These are phyloP conservation scores for Trigoniulus corallinus DNA, from an alignment of 1,140 invertebrate species.

Conservation along the genomic window DNA sequence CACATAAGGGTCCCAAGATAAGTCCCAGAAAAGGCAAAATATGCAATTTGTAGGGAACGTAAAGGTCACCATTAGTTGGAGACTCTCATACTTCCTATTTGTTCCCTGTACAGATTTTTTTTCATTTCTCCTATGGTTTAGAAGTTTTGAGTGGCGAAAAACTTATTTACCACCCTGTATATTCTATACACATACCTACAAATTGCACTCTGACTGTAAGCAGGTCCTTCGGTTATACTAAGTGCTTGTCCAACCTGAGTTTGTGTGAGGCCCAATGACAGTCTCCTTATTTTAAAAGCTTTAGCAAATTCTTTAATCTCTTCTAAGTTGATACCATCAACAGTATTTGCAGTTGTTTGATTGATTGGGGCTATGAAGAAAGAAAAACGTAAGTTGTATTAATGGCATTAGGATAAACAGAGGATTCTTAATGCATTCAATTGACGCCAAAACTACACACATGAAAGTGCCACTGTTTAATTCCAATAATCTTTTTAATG, in stretches of 20 bases:
- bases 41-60: not conserved
- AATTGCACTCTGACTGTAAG: constrained; percentile 96
- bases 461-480: too few species aligned
- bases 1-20: too few species aligned
- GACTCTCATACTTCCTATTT: too few species aligned
- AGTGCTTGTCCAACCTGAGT: constrained; percentile 78
- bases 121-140: too few species aligned
- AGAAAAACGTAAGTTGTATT: too few species aligned
- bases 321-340: constrained; percentile 90
- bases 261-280: constrained; percentile 86
- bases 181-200: constrained; percentile 56
- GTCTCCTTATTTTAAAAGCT: constrained; percentile 81
- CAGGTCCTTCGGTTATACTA: constrained; percentile 87
- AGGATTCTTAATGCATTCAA: too few species aligned
- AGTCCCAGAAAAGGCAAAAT: constrained; percentile 4
- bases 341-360: constrained; percentile 79
- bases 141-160: not conserved
- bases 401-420: too few species aligned
- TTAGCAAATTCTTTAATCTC: constrained; percentile 98
- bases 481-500: too few species aligned
- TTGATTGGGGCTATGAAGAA: constrained; percentile 68
- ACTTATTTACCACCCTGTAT: not conserved
- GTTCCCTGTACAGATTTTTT: too few species aligned
- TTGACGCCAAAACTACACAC: too few species aligned
- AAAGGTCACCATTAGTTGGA: too few species aligned